Evolutionary conservation across 1,140 invertebrate species (phyloP), one percentile per base, ranked within the genome.

Genomic region (Aphaenogaster ashmeadi): DNA sequence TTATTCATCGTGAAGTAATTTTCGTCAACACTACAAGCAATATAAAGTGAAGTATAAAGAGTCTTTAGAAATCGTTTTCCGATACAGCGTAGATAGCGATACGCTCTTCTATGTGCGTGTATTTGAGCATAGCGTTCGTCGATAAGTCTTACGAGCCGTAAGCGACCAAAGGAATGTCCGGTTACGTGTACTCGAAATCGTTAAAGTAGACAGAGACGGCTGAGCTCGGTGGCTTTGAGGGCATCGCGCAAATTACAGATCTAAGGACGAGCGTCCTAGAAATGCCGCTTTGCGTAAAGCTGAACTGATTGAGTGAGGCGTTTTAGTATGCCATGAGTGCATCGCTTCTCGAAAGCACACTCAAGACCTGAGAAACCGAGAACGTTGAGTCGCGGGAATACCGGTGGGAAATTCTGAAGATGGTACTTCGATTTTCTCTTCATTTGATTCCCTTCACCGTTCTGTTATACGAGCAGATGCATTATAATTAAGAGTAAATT

Each of bases 241-340:
- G 58, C 47, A 80, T 33, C 64, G 64, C 13, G 36, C 67, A 91
- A 92, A 86, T 91, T 88, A 88, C 72, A 83, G 79, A 90, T 87
- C 50, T 60, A 89, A 88, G 87, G 81, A 91, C 67, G 64, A 88
- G 83, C 79, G 62, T 89, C 77, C 56, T 89, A 71, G 89, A 91
- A 93, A 93, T 91, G 86, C 74, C 81, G 77, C 52, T 79, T 87
- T 67, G 64, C 81, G 79, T 56, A 87, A 89, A 90, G 90, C 86
- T 58, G 83, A 56, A 87, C 91, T 90, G 90, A 91, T 91, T 89
- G 78, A 87, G 67, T 81, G 89, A 88, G 87, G 88, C 90, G 72
- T 89, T 87, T 88, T 62, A 79, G 74, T 64, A 80, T 66, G 89
- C 67, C 75, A 74, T 80, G 67, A 88, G 86, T 90, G 74, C 80